Evolutionary conservation across 1,140 invertebrate species (phyloP), one percentile per base, ranked within the genome.

Genomic region (Zophobas atratus): DNA sequence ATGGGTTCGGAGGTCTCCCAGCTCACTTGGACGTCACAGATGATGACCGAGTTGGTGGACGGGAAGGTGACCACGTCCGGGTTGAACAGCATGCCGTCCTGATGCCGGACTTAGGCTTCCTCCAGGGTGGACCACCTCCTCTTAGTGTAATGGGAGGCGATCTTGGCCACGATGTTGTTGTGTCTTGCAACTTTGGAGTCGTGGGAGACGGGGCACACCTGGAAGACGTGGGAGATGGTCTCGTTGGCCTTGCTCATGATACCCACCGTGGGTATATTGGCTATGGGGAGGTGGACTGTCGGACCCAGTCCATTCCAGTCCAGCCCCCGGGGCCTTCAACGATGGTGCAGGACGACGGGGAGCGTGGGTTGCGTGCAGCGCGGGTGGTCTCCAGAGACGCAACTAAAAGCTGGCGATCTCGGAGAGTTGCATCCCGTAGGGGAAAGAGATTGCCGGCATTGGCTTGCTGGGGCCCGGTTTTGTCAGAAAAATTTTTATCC

Each of bases 141-240:
- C 32, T 1, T 0, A n/a, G 35, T 33, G 60, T 49, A 57, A 41
- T 73, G 53, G 0, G 41, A 6, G 1, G 34, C 48, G 1, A 81
- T 46, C 33, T 71, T 77, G 4, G 39, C 6, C 1, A 56, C 76
- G 0, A 80, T 35, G 4, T 75, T 48, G 53, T 81, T 77, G 60
- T 82, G 81, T 1, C 81, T 8, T 0, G 4, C n/a, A 1, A 81
- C 78, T 1, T 81, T 35, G 5, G 71, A 39, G 6, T 34, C 34
- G 41, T 83, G 80, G 0, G 49, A 53, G 0, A 56, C 36, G 1
- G 74, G 77, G 46, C 81, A 82, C 20, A 34, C 33, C 41, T 82
- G 80, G 0, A 82, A 57, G 1, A 81, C 77, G 38, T 81, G 81
- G 1, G 34, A 81, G 0, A 82, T n/a, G 1, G 80, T 41, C 51